Percentiles rank a stretch among this genome's conserved stretches.
Evolutionary conservation across 1,140 invertebrate species (phyloP).

Genomic region (Drosophila mojavensis): DNA sequence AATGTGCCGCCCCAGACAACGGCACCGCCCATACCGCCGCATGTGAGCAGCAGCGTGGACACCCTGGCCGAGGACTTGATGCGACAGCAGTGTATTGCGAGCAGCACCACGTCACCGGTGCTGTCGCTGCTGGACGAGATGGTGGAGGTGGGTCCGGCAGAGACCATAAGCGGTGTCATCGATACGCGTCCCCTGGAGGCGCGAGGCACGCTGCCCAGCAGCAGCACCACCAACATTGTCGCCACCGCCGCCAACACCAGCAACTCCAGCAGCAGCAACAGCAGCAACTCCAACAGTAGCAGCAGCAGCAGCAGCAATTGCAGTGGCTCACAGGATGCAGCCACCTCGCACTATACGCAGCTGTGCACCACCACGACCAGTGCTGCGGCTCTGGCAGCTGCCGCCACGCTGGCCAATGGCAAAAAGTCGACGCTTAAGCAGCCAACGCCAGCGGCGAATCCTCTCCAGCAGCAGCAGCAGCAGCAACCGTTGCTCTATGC

Average conservation of each 20-base stretch:
- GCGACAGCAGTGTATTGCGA: slow-evolving; percentile 66
- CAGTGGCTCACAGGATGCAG: slow-evolving; percentile 40
- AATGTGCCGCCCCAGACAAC: slow-evolving; percentile 81
- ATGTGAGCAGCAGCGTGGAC: slow-evolving; percentile 66
- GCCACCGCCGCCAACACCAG: not conserved
- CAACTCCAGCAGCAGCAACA: not conserved
- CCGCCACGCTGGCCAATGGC: slow-evolving; percentile 55
- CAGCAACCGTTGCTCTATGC: slow-evolving; percentile 80
- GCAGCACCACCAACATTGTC: slow-evolving; percentile 1
- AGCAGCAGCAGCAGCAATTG: slow-evolving; percentile 2
- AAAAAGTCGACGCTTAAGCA: slow-evolving; percentile 51
- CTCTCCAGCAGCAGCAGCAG: slow-evolving; percentile 35
- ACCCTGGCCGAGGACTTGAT: slow-evolving; percentile 73
- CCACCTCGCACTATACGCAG: slow-evolving; percentile 72
- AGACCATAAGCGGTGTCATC: slow-evolving; percentile 88
- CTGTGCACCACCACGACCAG: slow-evolving; percentile 71
- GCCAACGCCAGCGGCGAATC: slow-evolving; percentile 45
- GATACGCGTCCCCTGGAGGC: slow-evolving; percentile 85
- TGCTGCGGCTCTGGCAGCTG: slow-evolving; percentile 44
- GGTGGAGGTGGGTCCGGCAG: slow-evolving; percentile 87
- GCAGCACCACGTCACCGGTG: slow-evolving; percentile 65
- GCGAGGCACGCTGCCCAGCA: slow-evolving; percentile 54
- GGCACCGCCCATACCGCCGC: slow-evolving; percentile 82
- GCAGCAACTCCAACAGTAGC: not conserved
- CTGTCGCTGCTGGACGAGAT: slow-evolving; percentile 83